Evolutionary conservation across 2,113 vertebrate species (phyloP), one percentile per base, ranked within the genome.

Genomic region (Drymodes brunneopygia): DNA sequence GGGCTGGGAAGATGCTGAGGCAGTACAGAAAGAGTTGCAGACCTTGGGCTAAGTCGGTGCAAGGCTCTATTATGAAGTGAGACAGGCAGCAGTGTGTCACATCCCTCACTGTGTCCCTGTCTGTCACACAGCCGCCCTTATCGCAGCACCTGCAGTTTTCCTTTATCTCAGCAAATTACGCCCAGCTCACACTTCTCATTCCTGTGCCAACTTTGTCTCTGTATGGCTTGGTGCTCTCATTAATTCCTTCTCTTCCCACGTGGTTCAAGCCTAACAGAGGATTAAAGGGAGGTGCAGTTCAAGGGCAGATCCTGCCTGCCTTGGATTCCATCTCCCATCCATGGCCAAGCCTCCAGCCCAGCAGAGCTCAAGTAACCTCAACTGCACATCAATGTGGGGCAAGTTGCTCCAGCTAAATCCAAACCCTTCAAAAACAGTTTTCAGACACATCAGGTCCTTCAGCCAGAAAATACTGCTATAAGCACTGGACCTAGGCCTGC

Each of bases 1-100:
- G 72, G 60, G 48, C 36, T 93, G 56, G 33, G 9, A 77, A 86
- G 88, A 78, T 60, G 82, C 87, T 95, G 66, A 91, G 44, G 62
- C 21, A 15, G 67, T 51, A 28, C 38, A 90, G 36, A 35, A 51
- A 48, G 47, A 65, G 29, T 9, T 58, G 42, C 45, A 92, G 64
- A 66, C 60, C 56, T 13, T 13, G 44, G 47, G 64, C 69, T 90
- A 86, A 86, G 47, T 51, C 0, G 0, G 36, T 57, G 58, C 0
- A 0, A 89, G 84, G 3, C 81, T 60, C 69, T n/a, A 0, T 72
- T 40, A 22, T 4, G 42, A 78, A 47, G 61, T 0, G 2, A 90
- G 44, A 42, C 66, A 72, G 86, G 44, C 33, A 64, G 66, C 24
- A 10, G 56, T 6, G 29, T 36, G 79, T 69, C 94, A 92, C 96